phyloP scores from a whole-genome alignment of 2,113 vertebrate species.

The Macquaria australasica region DNA sequence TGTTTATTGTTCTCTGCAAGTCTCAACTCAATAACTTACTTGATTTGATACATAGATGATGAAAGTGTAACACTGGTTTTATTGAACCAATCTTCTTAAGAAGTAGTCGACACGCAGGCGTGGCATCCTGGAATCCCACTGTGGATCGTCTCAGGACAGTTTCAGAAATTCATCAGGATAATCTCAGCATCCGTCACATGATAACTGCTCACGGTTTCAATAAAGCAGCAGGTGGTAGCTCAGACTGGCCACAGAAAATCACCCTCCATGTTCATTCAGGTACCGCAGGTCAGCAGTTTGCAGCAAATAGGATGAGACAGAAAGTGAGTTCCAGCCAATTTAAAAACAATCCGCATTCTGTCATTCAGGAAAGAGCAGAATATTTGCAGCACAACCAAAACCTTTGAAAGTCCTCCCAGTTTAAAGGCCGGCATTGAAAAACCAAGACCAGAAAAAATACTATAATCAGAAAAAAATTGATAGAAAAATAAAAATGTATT shows the following conservation, averaged over 20 bases:
- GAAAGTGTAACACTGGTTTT: slow-evolving; percentile 10
- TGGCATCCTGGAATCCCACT: slow-evolving; percentile 21
- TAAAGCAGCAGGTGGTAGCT: slow-evolving; percentile 12
- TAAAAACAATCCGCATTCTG: slow-evolving; percentile 25
- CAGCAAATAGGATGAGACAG: neutral
- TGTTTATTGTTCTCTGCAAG: slow-evolving; percentile 35
- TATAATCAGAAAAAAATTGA: neutral
- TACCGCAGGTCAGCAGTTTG: neutral
- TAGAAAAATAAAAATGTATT: neutral
- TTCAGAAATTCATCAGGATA: slow-evolving; percentile 17
- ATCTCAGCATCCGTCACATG: neutral
- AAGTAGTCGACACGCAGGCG: neutral
- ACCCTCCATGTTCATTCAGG: neutral
- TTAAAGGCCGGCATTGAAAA: neutral
- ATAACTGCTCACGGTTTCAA: neutral
- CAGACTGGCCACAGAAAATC: neutral
- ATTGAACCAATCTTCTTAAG: slow-evolving; percentile 22
- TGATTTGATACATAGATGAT: slow-evolving; percentile 58
- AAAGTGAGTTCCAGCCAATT: slow-evolving; percentile 8
- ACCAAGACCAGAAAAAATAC: neutral
- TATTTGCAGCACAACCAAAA: neutral
- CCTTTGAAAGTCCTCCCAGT: neutral
- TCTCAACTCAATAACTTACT: slow-evolving; percentile 58
- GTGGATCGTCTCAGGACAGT: neutral
- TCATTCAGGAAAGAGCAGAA: neutral